phyloP scores from a whole-genome alignment of 2,797 vertebrate species.

The Nyctibius grandis region DNA sequence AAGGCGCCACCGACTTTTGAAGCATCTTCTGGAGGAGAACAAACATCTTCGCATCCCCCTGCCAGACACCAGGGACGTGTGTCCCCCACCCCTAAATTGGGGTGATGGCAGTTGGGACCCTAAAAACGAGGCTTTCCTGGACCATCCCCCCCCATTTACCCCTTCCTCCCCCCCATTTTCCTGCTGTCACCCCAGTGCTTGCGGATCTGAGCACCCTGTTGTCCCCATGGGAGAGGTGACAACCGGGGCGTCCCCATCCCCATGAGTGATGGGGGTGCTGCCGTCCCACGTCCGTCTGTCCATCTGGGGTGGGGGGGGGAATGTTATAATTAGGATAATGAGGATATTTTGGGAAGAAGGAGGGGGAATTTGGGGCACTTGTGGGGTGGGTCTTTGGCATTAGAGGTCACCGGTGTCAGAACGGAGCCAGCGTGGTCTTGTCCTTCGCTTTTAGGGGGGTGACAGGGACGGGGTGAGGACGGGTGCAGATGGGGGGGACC shows the following conservation, averaged over 20 bases:
- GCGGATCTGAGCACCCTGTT: not conserved
- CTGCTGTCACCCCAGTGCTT: not conserved
- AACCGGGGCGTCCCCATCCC: not conserved
- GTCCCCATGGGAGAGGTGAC: not conserved
- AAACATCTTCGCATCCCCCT: not conserved
- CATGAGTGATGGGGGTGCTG: not conserved
- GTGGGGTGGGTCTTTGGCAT: not conserved
- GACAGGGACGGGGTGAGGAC: not conserved
- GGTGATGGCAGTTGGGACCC: not conserved
- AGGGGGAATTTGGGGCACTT: not conserved
- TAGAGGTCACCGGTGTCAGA: not conserved
- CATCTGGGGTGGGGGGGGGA: not conserved
- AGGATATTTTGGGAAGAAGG: not conserved
- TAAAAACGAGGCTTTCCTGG: not conserved
- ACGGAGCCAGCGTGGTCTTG: not conserved
- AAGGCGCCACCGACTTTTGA: fast-evolving
- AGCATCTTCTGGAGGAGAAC: not conserved
- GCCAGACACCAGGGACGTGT: not conserved
- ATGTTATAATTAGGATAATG: not conserved
- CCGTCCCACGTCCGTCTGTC: not conserved
- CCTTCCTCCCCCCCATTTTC: not conserved
- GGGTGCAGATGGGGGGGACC: not conserved
- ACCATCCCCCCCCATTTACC: not conserved
- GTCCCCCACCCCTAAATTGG: not conserved
- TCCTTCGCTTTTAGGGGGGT: not conserved